Percentiles rank a stretch among this genome's conserved stretches.
Evolutionary conservation across 2,797 vertebrate genomes (phyloP).

Genomic region (Antrozous pallidus): DNA sequence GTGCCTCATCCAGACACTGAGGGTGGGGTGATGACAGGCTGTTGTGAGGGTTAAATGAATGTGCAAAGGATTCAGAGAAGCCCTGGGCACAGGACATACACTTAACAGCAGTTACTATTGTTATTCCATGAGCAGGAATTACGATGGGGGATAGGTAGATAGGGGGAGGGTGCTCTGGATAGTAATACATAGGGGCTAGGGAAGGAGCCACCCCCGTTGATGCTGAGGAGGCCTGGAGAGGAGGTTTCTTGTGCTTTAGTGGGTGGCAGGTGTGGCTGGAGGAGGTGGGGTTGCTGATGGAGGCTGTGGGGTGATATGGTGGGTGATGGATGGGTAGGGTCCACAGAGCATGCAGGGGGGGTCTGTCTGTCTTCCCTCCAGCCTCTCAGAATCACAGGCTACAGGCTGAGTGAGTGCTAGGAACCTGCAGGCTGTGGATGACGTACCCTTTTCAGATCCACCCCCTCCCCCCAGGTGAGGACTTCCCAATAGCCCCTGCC

Average conservation of each 20-base stretch:
- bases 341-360: background rate
- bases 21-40: background rate
- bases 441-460: background rate
- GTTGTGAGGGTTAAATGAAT: background rate
- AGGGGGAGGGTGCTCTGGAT: background rate
- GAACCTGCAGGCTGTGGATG: background rate
- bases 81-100: background rate
- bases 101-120: background rate
- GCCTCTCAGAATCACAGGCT: background rate
- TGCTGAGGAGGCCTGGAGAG: background rate
- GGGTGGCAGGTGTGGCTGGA: background rate
- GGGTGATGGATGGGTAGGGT: background rate
- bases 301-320: rapidly evolving
- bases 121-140: background rate
- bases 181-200: background rate
- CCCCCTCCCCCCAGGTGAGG: background rate
- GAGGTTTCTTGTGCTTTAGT: background rate
- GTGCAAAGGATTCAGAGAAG: background rate
- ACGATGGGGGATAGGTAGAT: background rate
- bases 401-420: background rate
- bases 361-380: background rate
- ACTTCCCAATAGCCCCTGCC: background rate
- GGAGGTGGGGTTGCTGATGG: background rate
- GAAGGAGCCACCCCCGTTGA: background rate
- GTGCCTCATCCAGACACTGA: background rate